Evolutionary conservation across 2,888 invertebrate genomes (phyloP).

Genomic region (Erpobdella octoculata): DNA sequence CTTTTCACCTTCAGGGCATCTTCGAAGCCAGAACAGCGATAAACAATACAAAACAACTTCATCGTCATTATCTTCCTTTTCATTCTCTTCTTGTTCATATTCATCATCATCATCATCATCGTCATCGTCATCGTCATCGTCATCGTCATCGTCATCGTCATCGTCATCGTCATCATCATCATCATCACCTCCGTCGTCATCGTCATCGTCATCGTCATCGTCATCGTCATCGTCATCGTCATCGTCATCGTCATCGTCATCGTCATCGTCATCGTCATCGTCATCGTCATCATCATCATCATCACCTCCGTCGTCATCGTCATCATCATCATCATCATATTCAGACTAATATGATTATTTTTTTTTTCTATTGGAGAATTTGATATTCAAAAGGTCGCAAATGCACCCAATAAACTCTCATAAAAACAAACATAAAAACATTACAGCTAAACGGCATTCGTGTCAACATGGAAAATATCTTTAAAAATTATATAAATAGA

Average conservation of each 20-base stretch:
- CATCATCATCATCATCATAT: constrained; percentile 10
- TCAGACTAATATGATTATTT: too few relatives aligned
- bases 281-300: not conserved
- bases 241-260: not conserved
- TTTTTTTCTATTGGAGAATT: too few relatives aligned
- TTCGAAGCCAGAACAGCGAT: too few relatives aligned
- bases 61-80: not conserved
- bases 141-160: not conserved
- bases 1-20: too few relatives aligned
- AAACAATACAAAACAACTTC: too few relatives aligned
- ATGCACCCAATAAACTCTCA: too few relatives aligned
- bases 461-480: too few relatives aligned
- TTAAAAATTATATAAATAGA: too few relatives aligned
- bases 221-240: constrained; percentile 6
- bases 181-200: not conserved
- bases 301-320: constrained; percentile 18
- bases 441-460: too few relatives aligned
- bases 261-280: not conserved
- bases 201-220: constrained; percentile 16
- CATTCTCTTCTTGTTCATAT: not conserved
- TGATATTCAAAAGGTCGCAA: too few relatives aligned
- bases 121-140: not conserved
- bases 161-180: constrained; percentile 4
- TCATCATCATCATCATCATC: constrained; percentile 2
- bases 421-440: too few relatives aligned